Conservation (phyloP, 2,113 vertebrate genomes). For the Probosciger aterrimus region DNA sequence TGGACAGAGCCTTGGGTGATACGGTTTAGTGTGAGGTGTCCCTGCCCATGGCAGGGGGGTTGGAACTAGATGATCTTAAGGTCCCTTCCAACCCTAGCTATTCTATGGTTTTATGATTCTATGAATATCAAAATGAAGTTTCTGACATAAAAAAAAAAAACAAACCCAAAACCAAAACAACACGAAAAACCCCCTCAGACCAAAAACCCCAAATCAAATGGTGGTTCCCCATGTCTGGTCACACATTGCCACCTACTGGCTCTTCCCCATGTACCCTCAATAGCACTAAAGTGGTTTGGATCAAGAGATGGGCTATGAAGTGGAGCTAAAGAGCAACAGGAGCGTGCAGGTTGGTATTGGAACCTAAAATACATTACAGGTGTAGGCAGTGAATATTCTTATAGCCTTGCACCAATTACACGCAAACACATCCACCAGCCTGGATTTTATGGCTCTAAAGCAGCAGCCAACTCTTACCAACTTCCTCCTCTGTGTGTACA, state of each 20-base stretch:
- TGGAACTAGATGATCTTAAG: too few relatives aligned
- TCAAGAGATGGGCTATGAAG: not conserved
- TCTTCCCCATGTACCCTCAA: not conserved
- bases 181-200: not conserved
- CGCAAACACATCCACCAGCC: not conserved
- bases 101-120: too few relatives aligned
- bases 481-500: not conserved
- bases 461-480: not conserved
- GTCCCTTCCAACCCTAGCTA: too few relatives aligned
- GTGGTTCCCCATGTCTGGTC: not conserved
- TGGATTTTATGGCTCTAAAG: not conserved
- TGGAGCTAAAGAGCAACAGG: not conserved
- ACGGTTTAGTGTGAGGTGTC: too few relatives aligned
- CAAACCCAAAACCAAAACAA: not conserved
- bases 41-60: too few relatives aligned
- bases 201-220: fast-evolving
- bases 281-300: not conserved
- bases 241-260: conserved; percentile 45
- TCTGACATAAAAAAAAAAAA: not conserved
- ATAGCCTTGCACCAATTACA: fast-evolving
- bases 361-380: fast-evolving
- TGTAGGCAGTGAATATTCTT: not conserved
- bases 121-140: not conserved
- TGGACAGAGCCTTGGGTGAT: too few relatives aligned
- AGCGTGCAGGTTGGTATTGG: not conserved